A percentile compares a stretch with the other conserved stretches of the same genome.
Conservation (phyloP, 2,888 invertebrate genomes). For the Sialis fuliginosa region DNA sequence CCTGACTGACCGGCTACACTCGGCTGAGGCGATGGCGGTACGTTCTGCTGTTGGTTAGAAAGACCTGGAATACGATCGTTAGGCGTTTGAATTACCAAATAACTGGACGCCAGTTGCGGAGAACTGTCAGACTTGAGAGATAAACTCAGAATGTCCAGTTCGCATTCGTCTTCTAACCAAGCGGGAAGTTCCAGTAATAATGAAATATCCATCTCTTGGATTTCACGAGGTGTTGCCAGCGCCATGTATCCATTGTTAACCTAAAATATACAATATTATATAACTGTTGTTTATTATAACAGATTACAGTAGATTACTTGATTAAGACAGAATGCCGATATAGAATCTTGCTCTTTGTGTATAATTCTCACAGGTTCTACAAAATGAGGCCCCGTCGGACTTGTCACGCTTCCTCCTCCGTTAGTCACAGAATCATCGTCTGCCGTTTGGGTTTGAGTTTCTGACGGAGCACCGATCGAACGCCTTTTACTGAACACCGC, state of each 20-base stretch:
- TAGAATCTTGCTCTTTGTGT: constrained; percentile 97
- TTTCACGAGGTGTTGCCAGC: constrained; percentile 86
- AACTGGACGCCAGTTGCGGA: constrained; percentile 54
- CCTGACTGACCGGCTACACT: constrained; percentile 66
- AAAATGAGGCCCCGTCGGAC: constrained; percentile 14
- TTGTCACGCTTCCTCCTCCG: constrained; percentile 19
- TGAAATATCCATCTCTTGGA: constrained; percentile 96
- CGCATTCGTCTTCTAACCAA: constrained; percentile 95
- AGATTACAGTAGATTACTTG: constrained; percentile 36
- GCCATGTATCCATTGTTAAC: constrained; percentile 69
- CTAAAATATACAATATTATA: constrained; percentile 21
- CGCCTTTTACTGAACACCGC: constrained; percentile 80
- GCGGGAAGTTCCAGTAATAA: constrained; percentile 73
- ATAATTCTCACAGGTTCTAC: constrained; percentile 85
- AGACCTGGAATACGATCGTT: constrained; percentile 43
- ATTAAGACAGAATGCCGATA: constrained; percentile 92
- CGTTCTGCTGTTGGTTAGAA: constrained; percentile 29
- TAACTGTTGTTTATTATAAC: background rate
- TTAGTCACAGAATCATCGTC: constrained; percentile 19
- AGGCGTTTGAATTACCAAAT: constrained; percentile 72
- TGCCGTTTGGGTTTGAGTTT: constrained; percentile 22
- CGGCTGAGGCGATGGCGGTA: constrained; percentile 27
- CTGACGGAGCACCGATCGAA: constrained; percentile 32
- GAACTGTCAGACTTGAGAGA: constrained; percentile 53
- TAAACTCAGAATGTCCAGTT: constrained; percentile 83